These are phyloP conservation scores for Macroglossus sobrinus DNA, from an alignment of 2,113 vertebrate species.

Conservation along the genomic window DNA sequence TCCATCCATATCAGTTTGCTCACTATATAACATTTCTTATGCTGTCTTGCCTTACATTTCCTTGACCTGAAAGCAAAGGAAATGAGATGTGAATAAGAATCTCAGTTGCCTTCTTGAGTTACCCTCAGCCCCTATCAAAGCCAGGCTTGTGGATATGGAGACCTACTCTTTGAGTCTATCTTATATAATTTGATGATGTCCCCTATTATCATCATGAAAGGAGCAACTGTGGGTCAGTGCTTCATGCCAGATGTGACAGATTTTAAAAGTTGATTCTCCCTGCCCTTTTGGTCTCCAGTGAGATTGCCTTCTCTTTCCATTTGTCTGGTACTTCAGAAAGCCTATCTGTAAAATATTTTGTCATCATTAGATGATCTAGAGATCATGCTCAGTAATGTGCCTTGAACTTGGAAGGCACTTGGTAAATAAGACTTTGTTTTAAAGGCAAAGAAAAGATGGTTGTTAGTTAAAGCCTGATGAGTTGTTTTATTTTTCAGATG, in stretches of 20 bases:
- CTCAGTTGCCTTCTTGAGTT: not conserved
- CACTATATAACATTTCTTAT: conserved; percentile 50
- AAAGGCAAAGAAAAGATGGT: not conserved
- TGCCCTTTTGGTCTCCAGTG: not conserved
- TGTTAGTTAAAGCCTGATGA: not conserved
- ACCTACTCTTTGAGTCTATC: not conserved
- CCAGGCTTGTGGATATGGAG: not conserved
- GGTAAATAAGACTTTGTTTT: not conserved
- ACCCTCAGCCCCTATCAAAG: not conserved
- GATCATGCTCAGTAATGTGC: not conserved
- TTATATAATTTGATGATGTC: conserved; percentile 4
- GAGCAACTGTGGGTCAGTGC: not conserved
- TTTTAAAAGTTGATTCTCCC: not conserved
- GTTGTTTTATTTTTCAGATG: not conserved
- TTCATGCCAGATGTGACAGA: not conserved
- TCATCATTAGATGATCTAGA: not conserved
- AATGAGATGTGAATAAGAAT: not conserved
- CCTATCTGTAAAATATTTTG: not conserved
- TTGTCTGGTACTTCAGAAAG: not conserved
- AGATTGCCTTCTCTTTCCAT: not conserved
- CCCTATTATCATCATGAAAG: not conserved
- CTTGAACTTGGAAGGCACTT: not conserved
- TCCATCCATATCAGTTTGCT: not conserved
- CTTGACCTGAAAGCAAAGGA: conserved; percentile 42
- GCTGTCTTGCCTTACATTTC: conserved; percentile 53